A percentile compares a stretch with the other conserved stretches of the same genome.
Conservation (phyloP, 2,888 invertebrate species). For the Scaptomyza parva region DNA sequence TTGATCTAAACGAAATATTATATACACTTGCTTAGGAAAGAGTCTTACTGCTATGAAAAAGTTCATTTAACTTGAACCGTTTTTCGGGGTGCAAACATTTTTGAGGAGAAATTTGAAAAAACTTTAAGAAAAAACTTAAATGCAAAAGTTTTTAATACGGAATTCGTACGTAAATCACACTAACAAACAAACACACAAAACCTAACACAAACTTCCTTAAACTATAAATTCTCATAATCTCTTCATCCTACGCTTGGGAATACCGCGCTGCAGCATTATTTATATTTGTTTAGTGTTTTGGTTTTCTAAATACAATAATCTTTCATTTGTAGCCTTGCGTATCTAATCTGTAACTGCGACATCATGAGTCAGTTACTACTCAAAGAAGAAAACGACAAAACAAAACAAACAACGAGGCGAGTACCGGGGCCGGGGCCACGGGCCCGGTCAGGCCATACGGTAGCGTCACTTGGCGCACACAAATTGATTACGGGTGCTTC, state of each 20-base stretch:
- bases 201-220: background rate
- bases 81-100: too few relatives aligned
- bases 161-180: too few relatives aligned
- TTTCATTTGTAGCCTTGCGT: background rate
- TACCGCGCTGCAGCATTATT: constrained; percentile 7
- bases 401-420: constrained; percentile 1
- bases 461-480: constrained; percentile 11
- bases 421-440: too few relatives aligned
- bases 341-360: constrained; percentile 41
- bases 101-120: too few relatives aligned
- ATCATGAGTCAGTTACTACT: constrained; percentile 39
- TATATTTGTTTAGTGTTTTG: background rate
- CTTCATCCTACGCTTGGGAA: background rate
- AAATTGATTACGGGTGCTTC: constrained; percentile 57
- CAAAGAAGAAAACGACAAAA: constrained; percentile 13
- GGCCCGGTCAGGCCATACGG: too few relatives aligned
- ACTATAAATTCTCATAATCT: background rate
- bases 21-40: background rate
- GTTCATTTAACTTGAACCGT: too few relatives aligned
- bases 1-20: background rate
- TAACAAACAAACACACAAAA: too few relatives aligned
- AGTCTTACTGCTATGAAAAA: background rate
- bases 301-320: constrained; percentile 5
- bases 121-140: too few relatives aligned
- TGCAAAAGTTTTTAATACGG: too few relatives aligned